phyloP scores from a whole-genome alignment of 1,140 invertebrate species.

The Thaumetopoea pityocampa region DNA sequence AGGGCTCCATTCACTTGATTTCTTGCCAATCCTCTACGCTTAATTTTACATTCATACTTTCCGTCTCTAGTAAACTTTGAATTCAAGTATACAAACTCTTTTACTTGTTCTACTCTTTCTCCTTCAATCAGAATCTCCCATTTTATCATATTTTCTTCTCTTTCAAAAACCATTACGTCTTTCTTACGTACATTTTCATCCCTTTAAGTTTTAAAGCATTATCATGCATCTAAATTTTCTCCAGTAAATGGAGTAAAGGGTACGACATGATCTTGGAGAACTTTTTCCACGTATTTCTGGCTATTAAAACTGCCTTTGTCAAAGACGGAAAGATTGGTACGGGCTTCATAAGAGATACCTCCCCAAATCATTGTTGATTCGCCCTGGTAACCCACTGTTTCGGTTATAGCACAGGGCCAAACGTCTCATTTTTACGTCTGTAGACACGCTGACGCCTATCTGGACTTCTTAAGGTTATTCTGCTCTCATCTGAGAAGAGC shows the following conservation, averaged over 20 bases:
- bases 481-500: constrained; percentile 12
- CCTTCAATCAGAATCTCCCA: too few species aligned
- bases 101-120: too few species aligned
- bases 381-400: constrained; percentile 20
- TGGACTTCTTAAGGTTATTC: constrained; percentile 13
- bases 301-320: constrained; percentile 16
- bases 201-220: too few species aligned
- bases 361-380: constrained; percentile 23
- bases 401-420: constrained; percentile 13
- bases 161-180: too few species aligned
- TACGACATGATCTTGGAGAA: constrained; percentile 13
- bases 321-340: too few species aligned
- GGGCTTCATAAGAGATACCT: constrained; percentile 11
- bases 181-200: constrained; percentile 6
- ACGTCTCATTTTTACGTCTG: constrained; percentile 10
- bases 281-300: constrained; percentile 12
- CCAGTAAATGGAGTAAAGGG: constrained; percentile 8
- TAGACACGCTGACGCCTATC: constrained; percentile 14
- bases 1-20: too few species aligned
- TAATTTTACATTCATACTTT: too few species aligned
- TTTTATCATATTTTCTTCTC: too few species aligned
- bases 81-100: too few species aligned
- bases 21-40: too few species aligned
- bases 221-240: constrained; percentile 2
- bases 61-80: too few species aligned